Conservation (phyloP, 2,113 vertebrate species). For the Hyaena hyaena region DNA sequence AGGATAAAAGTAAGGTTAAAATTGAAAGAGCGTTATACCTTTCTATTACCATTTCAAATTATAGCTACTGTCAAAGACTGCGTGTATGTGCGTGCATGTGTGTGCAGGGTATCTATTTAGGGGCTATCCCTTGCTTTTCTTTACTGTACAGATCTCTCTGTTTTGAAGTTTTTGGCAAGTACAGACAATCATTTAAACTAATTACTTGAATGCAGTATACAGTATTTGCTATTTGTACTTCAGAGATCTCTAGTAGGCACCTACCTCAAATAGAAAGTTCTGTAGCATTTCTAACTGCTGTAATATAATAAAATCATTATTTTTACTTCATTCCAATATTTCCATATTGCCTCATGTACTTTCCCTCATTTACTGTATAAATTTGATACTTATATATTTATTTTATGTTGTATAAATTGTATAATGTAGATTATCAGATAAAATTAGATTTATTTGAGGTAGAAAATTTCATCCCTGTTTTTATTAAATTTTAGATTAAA, state of each 20-base stretch:
- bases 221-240: background rate
- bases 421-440: slow-evolving; percentile 55
- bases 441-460: slow-evolving; percentile 47
- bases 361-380: slow-evolving; percentile 35
- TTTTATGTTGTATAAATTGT: background rate
- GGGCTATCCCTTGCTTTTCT: background rate
- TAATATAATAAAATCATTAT: slow-evolving; percentile 74
- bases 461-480: slow-evolving; percentile 28
- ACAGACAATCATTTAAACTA: background rate
- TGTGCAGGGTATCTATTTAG: background rate
- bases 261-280: slow-evolving; percentile 7
- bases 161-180: background rate
- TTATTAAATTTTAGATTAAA: slow-evolving; percentile 34
- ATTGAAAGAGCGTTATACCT: background rate
- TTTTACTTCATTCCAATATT: slow-evolving; percentile 72
- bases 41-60: slow-evolving; percentile 16
- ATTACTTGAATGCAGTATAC: background rate
- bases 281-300: slow-evolving; percentile 70
- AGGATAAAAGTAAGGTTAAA: slow-evolving; percentile 33
- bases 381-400: slow-evolving; percentile 25
- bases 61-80: background rate
- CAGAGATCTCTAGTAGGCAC: background rate
- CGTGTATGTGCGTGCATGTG: fast-evolving
- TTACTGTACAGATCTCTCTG: background rate
- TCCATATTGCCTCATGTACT: slow-evolving; percentile 43